These are phyloP conservation scores for Drosophila borealis DNA, from an alignment of 2,888 invertebrate genomes.

Conservation along the genomic window DNA sequence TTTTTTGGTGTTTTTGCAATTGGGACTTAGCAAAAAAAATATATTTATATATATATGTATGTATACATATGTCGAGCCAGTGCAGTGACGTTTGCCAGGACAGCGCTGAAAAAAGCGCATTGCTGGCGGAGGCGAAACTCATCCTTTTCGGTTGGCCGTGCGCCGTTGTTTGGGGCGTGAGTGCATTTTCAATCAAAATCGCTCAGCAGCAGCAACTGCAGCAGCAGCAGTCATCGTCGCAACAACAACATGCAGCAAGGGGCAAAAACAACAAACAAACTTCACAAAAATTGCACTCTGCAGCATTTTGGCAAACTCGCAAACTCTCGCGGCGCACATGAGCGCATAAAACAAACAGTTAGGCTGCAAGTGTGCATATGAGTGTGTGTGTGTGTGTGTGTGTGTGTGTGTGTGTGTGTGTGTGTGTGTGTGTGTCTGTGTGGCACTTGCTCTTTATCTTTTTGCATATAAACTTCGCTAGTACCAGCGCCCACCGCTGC, in stretches of 20 bases:
- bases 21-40: conserved; percentile 30
- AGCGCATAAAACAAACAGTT: conserved; percentile 74
- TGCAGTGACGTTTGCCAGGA: conserved; percentile 11
- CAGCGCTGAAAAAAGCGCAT: conserved; percentile 22
- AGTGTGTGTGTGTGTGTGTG: conserved; percentile 29
- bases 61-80: background rate
- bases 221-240: conserved; percentile 22
- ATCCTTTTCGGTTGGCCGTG: conserved; percentile 39
- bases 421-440: no score
- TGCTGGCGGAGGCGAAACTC: conserved; percentile 30
- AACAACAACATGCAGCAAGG: conserved; percentile 26
- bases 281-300: conserved; percentile 74
- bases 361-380: conserved; percentile 14
- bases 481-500: conserved; percentile 14
- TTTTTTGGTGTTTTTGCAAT: conserved; percentile 16
- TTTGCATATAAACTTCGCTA: conserved; percentile 75
- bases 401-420: conserved; percentile 34
- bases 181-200: conserved; percentile 78
- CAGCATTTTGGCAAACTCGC: conserved; percentile 73
- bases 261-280: conserved; percentile 56
- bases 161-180: conserved; percentile 42
- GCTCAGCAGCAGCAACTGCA: conserved; percentile 63
- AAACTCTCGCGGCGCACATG: conserved; percentile 60
- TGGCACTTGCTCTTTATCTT: conserved; percentile 78
- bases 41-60: conserved; percentile 10